These are phyloP conservation scores for Corydoras maculifer DNA, from an alignment of 2,113 vertebrate species.

Conservation along the genomic window DNA sequence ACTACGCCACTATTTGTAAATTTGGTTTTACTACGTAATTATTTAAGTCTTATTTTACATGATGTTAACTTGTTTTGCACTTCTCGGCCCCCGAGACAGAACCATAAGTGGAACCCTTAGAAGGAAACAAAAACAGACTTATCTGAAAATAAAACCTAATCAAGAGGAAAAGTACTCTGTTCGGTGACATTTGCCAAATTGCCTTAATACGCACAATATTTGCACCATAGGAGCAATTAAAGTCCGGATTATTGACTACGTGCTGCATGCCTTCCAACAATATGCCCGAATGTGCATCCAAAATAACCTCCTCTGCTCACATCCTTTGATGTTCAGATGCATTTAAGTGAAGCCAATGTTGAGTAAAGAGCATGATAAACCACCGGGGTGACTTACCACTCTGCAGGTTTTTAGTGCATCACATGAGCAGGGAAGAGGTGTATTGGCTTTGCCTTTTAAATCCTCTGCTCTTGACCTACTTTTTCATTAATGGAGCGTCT, in stretches of 20 bases:
- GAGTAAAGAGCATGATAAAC: constrained; percentile 51
- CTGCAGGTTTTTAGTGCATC: constrained; percentile 37
- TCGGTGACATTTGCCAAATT: not conserved
- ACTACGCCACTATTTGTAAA: too few relatives aligned
- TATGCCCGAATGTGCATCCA: constrained; percentile 24
- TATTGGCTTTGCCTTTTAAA: constrained; percentile 54
- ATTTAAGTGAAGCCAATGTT: constrained; percentile 49
- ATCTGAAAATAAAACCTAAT: too few relatives aligned
- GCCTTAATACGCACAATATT: not conserved
- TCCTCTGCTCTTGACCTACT: constrained; percentile 63
- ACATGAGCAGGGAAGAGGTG: constrained; percentile 44
- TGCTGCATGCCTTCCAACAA: constrained; percentile 25
- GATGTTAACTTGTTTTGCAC: too few relatives aligned
- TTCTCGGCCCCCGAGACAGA: too few relatives aligned
- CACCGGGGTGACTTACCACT: constrained; percentile 47
- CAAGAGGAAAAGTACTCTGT: not conserved
- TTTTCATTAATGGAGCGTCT: constrained; percentile 59
- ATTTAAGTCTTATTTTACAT: too few relatives aligned
- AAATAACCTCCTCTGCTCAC: constrained; percentile 49
- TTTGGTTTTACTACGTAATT: too few relatives aligned
- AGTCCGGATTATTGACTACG: not conserved
- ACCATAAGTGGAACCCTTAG: too few relatives aligned
- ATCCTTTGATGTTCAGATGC: constrained; percentile 56
- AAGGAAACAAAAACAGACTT: too few relatives aligned
- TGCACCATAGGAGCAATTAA: constrained; percentile 5